Evolutionary conservation across 1,140 invertebrate genomes (phyloP).

Genomic region (Antheraea mylitta): DNA sequence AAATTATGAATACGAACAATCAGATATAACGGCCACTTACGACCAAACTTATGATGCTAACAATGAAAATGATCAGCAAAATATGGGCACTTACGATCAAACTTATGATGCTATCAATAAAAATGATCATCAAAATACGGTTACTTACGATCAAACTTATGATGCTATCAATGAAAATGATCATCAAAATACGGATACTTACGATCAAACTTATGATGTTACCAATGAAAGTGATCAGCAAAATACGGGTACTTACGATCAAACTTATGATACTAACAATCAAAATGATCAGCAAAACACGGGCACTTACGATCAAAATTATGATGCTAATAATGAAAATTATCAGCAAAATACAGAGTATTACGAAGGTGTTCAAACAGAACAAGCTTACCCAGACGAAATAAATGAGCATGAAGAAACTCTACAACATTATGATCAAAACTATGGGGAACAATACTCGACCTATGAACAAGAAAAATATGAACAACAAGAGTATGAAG

Average conservation of each 20-base stretch:
- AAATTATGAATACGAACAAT: constrained; percentile 36
- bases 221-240: constrained; percentile 33
- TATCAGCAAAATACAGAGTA: constrained; percentile 45
- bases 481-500: constrained; percentile 20
- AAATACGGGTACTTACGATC: constrained; percentile 51
- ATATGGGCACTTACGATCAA: constrained; percentile 17
- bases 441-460: constrained; percentile 53
- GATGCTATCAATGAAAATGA: no score
- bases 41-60: constrained; percentile 14
- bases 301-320: constrained; percentile 23
- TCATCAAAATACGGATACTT: constrained; percentile 14
- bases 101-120: constrained; percentile 30
- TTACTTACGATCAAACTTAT: constrained; percentile 37
- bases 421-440: constrained; percentile 51
- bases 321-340: constrained; percentile 28
- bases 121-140: constrained; percentile 39
- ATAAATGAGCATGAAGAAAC: constrained; percentile 53
- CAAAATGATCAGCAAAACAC: no score
- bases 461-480: constrained; percentile 28
- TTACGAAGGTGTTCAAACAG: constrained; percentile 40
- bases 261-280: no score
- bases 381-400: constrained; percentile 42
- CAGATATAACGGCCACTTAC: constrained; percentile 37
- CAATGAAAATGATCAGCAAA: no score
- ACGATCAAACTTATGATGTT: constrained; percentile 26